Base-by-base conservation (phyloP, 2,888 invertebrate species). In the Tortrix viridana region DNA sequence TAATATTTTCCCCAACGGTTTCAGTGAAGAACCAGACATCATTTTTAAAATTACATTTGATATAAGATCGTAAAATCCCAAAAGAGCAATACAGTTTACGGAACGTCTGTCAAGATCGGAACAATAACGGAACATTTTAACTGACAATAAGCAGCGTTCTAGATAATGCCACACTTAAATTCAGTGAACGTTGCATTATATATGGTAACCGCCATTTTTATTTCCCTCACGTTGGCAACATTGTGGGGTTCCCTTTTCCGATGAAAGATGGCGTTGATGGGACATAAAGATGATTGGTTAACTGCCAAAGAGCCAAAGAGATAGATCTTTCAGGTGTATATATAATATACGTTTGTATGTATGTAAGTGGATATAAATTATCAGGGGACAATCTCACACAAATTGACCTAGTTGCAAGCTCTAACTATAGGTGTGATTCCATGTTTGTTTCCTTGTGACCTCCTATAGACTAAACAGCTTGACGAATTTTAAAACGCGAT, bases 211-310 rank as follows among this genome's bases (percentile, higher is more conserved):
- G 56, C 62, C 62, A 57, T 62, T 57, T 62, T 62, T 57, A 62
- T 62, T 62, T 62, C 44, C 5, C 62, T 52, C 56, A 62, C 62
- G 62, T 62, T 50, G 50, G 18, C 46, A 22, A 49, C 50, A 52
- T 52, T 62, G 60, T 55, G 18, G 38, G 41, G 41, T 60, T 50
- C 52, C 14, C 38, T 53, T 16, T 16, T n/a, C 14, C 9, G 50
- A 44, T 50, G 43, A 56, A 37, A 56, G 61, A 56, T 62, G 61
- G 61, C 61, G 61, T 18, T 56, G 54, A 60, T 41, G 55, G 46
- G 19, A 62, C 62, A 62, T 62, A 57, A 62, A 62, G 50, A 62
- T 62, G 62, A 57, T 62, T 57, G 62, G 61, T 61, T 44, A 22
- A 44, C 16, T 44, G 18, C 12, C 32, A 0, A 32, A 12, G 3